These are phyloP conservation scores for Drepanosiphum platanoidis DNA, from an alignment of 2,888 invertebrate genomes.

Conservation along the genomic window DNA sequence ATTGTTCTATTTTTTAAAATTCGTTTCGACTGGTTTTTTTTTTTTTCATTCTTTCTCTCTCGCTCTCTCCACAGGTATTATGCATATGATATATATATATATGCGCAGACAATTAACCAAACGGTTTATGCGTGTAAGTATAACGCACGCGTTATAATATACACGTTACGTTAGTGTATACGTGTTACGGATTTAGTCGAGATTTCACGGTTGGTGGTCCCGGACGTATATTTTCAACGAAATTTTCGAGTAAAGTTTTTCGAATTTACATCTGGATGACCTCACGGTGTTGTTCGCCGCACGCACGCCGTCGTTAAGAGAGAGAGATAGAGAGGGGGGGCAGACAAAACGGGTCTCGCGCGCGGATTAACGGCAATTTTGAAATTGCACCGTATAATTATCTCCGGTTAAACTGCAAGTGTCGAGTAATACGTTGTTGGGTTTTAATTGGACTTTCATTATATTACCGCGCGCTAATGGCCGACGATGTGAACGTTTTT, in stretches of 20 bases:
- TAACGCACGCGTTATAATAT: not conserved
- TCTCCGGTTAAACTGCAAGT: conserved; percentile 18
- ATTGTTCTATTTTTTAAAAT: not conserved
- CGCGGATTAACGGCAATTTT: not conserved
- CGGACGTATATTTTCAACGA: not conserved
- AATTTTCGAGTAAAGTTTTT: conserved; percentile 16
- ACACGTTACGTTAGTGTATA: not conserved
- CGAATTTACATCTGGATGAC: conserved; percentile 19
- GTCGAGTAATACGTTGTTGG: conserved; percentile 17
- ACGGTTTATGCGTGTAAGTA: not conserved
- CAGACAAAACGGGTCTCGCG: not conserved
- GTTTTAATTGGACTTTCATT: conserved; percentile 31
- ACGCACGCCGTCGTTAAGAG: not conserved
- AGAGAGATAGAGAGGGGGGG: no score
- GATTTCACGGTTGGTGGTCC: conserved; percentile 46
- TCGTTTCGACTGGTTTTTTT: not conserved
- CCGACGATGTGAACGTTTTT: not conserved
- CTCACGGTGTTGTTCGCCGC: not conserved
- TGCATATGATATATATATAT: no score
- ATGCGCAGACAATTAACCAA: not conserved
- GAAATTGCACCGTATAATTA: conserved; percentile 30
- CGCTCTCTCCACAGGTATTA: no score
- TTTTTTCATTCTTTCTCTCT: no score
- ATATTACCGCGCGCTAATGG: not conserved
- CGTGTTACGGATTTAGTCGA: not conserved